phyloP scores from a whole-genome alignment of 2,888 invertebrate species.

The Celastrina argiolus region DNA sequence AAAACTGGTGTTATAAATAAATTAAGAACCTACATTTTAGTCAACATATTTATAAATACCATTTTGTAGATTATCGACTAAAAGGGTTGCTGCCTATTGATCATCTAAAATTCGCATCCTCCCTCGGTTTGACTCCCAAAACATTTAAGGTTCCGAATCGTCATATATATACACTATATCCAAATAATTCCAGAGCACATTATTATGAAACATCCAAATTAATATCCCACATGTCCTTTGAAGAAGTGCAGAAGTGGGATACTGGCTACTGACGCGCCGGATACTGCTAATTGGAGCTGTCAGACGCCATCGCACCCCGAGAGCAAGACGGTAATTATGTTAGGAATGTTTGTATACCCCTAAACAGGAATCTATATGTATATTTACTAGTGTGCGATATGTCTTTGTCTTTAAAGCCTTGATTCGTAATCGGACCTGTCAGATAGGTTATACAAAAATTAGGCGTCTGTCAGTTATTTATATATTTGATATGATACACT shows the following conservation, averaged over 20 bases:
- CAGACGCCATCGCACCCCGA: slow-evolving; percentile 71
- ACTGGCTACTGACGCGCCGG: slow-evolving; percentile 46
- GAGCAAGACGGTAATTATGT: slow-evolving; percentile 71
- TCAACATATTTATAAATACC: too few relatives aligned
- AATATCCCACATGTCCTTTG: slow-evolving; percentile 29
- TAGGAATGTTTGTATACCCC: slow-evolving; percentile 45
- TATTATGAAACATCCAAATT: background rate
- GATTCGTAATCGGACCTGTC: too few relatives aligned
- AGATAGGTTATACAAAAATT: too few relatives aligned
- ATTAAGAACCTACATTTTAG: too few relatives aligned
- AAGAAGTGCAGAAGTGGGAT: slow-evolving; percentile 49
- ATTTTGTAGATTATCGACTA: too few relatives aligned
- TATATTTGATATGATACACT: too few relatives aligned
- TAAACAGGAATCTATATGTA: background rate
- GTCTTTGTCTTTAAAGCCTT: too few relatives aligned
- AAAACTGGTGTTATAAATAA: background rate
- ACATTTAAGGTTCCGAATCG: background rate
- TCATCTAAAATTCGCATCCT: background rate
- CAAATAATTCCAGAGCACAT: background rate
- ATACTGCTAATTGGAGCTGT: slow-evolving; percentile 76
- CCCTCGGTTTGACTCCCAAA: background rate
- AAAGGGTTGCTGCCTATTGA: background rate
- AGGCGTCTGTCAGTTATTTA: too few relatives aligned
- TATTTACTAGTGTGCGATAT: background rate
- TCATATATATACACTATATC: background rate